Evolutionary conservation across 1,140 invertebrate species (phyloP).

Genomic region (Monomorium pharaonis): DNA sequence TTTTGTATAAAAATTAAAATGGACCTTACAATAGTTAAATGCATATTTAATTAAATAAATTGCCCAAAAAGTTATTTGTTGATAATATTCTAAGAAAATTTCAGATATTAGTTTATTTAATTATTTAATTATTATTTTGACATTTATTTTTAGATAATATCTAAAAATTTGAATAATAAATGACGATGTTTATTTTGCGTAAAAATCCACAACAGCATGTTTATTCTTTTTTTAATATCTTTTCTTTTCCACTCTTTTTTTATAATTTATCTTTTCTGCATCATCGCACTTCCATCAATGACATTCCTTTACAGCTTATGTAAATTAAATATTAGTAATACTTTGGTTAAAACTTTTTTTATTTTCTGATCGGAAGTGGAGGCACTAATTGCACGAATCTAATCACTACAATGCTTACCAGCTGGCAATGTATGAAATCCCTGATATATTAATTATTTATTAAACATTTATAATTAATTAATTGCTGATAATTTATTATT

Average conservation of each 20-base stretch:
- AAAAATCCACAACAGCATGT: constrained; percentile 18
- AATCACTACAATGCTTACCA: constrained; percentile 30
- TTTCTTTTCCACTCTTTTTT: constrained; percentile 14
- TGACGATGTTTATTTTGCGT: neutral
- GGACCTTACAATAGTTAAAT: neutral
- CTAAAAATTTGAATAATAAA: neutral
- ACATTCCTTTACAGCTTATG: neutral
- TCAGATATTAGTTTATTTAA: neutral
- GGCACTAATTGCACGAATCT: constrained; percentile 19
- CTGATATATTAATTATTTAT: neutral
- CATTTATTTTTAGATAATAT: neutral
- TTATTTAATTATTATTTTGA: neutral
- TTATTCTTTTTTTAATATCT: neutral
- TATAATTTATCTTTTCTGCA: constrained; percentile 7
- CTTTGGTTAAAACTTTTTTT: neutral
- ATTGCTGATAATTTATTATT: neutral
- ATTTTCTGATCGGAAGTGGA: neutral
- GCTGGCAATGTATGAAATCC: neutral
- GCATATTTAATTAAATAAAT: constrained; percentile 16
- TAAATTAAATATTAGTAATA: neutral
- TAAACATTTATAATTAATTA: constrained; percentile 11
- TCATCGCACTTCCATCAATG: neutral
- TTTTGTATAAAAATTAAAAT: neutral
- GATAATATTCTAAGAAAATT: constrained; percentile 35
- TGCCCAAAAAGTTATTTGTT: neutral